These are phyloP conservation scores for Limosa lapponica DNA, from an alignment of 2,797 vertebrate species.

Conservation along the genomic window DNA sequence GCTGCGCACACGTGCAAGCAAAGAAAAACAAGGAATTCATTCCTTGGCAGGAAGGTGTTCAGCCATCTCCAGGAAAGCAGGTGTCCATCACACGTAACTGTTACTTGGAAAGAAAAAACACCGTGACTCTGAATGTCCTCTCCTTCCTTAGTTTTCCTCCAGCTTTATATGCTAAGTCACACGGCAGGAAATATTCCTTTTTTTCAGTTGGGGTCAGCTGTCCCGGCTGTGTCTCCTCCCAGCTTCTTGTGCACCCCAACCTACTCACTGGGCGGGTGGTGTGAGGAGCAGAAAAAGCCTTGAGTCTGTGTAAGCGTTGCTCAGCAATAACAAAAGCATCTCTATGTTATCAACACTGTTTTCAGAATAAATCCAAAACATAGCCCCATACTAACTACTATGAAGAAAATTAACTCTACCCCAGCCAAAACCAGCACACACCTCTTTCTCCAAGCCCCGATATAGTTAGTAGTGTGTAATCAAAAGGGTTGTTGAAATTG, in stretches of 20 bases:
- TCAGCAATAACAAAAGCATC: background rate
- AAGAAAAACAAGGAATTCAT: background rate
- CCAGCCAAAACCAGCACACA: background rate
- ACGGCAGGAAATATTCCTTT: background rate
- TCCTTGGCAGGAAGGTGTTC: background rate
- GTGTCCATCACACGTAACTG: background rate
- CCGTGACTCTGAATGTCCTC: background rate
- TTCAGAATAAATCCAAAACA: background rate
- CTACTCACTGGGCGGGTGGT: background rate
- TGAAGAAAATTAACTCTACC: background rate
- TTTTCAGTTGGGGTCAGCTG: background rate
- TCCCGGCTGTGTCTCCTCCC: background rate
- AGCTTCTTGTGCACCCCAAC: background rate
- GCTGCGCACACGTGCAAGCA: too few species aligned
- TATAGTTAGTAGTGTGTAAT: background rate
- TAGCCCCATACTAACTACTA: background rate
- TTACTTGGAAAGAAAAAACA: background rate
- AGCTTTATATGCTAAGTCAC: background rate
- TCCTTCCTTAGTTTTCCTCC: background rate
- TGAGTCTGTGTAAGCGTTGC: background rate
- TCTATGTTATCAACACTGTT: background rate
- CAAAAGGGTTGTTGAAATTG: background rate
- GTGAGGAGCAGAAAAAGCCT: background rate
- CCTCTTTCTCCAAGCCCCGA: background rate
- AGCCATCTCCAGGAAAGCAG: background rate